phyloP scores from a whole-genome alignment of 30 jellyfish, hydroid and myxozoan species.

The Aurelia coerulea region DNA sequence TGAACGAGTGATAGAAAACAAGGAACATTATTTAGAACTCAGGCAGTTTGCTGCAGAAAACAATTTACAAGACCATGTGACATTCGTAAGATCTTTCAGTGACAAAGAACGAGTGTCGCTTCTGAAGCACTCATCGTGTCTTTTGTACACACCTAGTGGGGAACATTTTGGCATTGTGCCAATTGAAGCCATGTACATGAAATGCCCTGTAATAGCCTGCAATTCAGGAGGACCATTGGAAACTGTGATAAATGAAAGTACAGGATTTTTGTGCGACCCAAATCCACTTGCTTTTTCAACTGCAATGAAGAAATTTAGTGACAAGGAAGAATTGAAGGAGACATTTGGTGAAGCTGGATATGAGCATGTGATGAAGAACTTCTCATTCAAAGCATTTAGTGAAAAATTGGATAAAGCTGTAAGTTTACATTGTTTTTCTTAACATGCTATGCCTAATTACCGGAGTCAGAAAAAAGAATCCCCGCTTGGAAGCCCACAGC shows the following conservation, averaged over 20 bases:
- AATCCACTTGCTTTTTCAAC: slow-evolving; percentile 80
- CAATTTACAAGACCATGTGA: slow-evolving; percentile 61
- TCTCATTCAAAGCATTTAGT: slow-evolving; percentile 84
- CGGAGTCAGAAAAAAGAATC: too few relatives aligned
- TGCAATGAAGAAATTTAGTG: slow-evolving; percentile 78
- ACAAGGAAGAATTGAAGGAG: slow-evolving; percentile 7
- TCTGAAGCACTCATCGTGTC: slow-evolving; percentile 75
- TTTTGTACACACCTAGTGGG: slow-evolving; percentile 89
- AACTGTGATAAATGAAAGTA: slow-evolving; percentile 71
- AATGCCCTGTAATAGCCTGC: slow-evolving; percentile 96
- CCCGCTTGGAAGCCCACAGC: too few relatives aligned
- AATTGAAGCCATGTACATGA: slow-evolving; percentile 93
- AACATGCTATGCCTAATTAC: too few relatives aligned
- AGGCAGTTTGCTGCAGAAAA: slow-evolving; percentile 52
- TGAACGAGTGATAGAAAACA: slow-evolving; percentile 88
- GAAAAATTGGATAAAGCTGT: slow-evolving; percentile 78
- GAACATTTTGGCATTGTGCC: slow-evolving; percentile 99
- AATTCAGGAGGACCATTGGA: slow-evolving; percentile 99
- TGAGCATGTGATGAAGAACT: slow-evolving; percentile 78
- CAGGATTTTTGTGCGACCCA: slow-evolving; percentile 91
- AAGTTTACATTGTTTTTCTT: slow-evolving; percentile 5
- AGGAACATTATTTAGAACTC: slow-evolving; percentile 84
- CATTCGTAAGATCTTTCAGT: slow-evolving; percentile 85
- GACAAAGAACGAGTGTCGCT: slow-evolving; percentile 80
- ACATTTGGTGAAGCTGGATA: slow-evolving; percentile 74